Evolutionary conservation across 2,888 invertebrate genomes (phyloP).

Genomic region (Nomada lathburiana): DNA sequence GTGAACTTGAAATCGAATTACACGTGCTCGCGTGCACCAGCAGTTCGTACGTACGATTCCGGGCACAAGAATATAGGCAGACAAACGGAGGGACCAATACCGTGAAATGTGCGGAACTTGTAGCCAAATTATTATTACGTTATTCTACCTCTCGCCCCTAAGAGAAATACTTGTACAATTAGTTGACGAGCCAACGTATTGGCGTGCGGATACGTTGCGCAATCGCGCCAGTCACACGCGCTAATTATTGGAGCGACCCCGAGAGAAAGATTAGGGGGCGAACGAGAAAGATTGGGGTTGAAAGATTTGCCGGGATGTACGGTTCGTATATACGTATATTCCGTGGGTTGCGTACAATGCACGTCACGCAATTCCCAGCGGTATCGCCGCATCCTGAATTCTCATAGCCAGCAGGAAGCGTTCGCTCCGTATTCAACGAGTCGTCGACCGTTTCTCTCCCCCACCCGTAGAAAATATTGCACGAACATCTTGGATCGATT

Average conservation of each 20-base stretch:
- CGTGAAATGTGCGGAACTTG: slow-evolving; percentile 37
- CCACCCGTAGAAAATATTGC: slow-evolving; percentile 28
- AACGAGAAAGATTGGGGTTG: slow-evolving; percentile 51
- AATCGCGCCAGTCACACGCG: no score
- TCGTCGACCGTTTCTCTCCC: slow-evolving; percentile 63
- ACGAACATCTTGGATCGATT: slow-evolving; percentile 10
- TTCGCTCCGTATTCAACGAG: slow-evolving; percentile 62
- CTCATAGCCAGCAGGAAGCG: slow-evolving; percentile 56
- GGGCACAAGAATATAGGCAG: slow-evolving; percentile 25
- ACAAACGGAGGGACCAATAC: slow-evolving; percentile 23
- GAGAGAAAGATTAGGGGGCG: neutral
- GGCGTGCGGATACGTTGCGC: no score
- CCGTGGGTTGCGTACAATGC: slow-evolving; percentile 52
- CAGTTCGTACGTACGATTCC: slow-evolving; percentile 64
- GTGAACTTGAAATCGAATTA: slow-evolving; percentile 76
- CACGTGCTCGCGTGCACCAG: slow-evolving; percentile 66
- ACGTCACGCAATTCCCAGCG: slow-evolving; percentile 67
- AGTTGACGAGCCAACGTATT: no score
- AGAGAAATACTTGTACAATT: no score
- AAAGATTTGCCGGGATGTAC: slow-evolving; percentile 52
- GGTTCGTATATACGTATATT: slow-evolving; percentile 28
- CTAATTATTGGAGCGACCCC: no score
- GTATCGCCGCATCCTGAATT: slow-evolving; percentile 55
- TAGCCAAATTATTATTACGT: neutral
- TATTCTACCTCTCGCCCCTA: no score